Evolutionary conservation across 2,888 invertebrate species (phyloP), one percentile per base, ranked within the genome.

Genomic region (Strigamia crassipes): DNA sequence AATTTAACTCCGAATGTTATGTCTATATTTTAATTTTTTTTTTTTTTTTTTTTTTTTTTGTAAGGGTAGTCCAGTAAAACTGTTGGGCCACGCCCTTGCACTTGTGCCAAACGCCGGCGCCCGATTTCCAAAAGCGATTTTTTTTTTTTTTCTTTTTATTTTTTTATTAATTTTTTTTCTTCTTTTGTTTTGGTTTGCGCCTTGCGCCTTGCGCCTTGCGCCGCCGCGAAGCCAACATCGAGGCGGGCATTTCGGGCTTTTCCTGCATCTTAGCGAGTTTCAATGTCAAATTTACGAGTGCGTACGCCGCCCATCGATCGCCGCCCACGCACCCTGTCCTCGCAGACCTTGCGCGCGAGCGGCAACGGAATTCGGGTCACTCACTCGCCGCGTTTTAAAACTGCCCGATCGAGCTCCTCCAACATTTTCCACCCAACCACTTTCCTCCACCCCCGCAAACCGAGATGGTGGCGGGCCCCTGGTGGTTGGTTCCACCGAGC

Each of bases 231-330:
- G 56, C 56, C 56, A 21, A n/a, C 4, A 4, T n/a, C 18, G 18
- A 38, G 18, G 18, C 73, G 73, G 73, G 73, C 73, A 73, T 73
- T 73, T 66, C n/a, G n/a, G 18, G 21, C 51, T 51, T 51, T 51
- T 51, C 51, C 15, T 38, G 38, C 38, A 38, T 38, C 38, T 38
- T 38, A 10, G 38, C 6, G 21, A 66, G 21, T 42, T 80, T 80
- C 80, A 80, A 80, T 80, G 80, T 80, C 80, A 80, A 80, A 80
- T 80, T 80, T 80, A 80, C 80, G 80, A 80, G 80, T 51, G 80
- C 15, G 80, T 80, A 80, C 80, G 80, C 27, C 18, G n/a, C 31
- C 46, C 46, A 80, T 80, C 80, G 80, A 80, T 80, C 51, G 46
- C 21, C 80, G 46, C 80, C 80, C 51, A 80, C 80, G 80, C 80